Evolutionary conservation across 2,888 invertebrate genomes (phyloP).

Genomic region (Chydorus sphaericus): DNA sequence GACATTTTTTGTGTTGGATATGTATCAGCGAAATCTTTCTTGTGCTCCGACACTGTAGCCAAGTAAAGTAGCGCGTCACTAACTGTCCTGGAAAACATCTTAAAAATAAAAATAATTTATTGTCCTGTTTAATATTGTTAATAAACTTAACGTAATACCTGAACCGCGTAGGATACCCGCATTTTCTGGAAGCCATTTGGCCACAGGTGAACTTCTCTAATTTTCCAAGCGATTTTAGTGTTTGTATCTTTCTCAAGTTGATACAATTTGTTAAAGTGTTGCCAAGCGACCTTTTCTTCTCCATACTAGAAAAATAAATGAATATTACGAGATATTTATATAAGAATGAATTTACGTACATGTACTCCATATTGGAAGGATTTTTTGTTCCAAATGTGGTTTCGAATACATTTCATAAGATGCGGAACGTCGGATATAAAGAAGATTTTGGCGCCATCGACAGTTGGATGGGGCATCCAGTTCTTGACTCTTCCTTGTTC

Average conservation of each 20-base stretch:
- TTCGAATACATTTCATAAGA: not conserved
- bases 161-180: not conserved
- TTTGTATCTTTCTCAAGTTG: not conserved
- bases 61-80: not conserved
- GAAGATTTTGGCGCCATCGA: not conserved
- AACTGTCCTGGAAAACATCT: not conserved
- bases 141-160: not conserved
- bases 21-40: not conserved
- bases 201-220: not conserved
- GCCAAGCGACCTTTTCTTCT: too few species aligned
- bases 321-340: too few species aligned
- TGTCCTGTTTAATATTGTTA: not conserved
- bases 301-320: too few species aligned
- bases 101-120: not conserved
- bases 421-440: not conserved
- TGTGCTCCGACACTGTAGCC: not conserved
- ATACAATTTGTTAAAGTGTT: too few species aligned
- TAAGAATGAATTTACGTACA: not conserved
- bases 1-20: not conserved
- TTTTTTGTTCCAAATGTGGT: not conserved
- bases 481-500: too few species aligned
- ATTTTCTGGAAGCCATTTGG: not conserved
- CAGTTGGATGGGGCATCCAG: too few species aligned
- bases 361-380: not conserved
- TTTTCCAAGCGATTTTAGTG: not conserved